Conservation (phyloP, 2,113 vertebrate species). For the Callospermophilus lateralis region DNA sequence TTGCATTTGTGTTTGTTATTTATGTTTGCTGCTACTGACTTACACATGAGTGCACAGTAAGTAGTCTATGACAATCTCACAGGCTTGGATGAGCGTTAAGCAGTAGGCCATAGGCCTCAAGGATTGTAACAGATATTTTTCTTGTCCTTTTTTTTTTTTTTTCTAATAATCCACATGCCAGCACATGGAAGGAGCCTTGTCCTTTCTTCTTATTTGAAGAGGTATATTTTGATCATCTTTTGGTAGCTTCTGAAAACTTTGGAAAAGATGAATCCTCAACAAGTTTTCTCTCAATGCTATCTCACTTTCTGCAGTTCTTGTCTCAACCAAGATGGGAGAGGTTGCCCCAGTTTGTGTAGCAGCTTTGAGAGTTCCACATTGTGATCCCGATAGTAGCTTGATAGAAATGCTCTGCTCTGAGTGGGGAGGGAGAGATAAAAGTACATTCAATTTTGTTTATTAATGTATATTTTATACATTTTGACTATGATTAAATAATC, state of each 20-base stretch:
- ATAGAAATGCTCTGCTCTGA: constrained; percentile 96
- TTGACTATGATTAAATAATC: neutral
- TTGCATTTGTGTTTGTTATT: constrained; percentile 65
- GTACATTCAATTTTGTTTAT: neutral
- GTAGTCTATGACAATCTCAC: constrained; percentile 72
- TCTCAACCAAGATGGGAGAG: constrained; percentile 97
- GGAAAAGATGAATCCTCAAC: constrained; percentile 58
- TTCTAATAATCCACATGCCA: constrained; percentile 85
- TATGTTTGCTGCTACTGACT: constrained; percentile 73
- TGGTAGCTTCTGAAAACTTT: constrained; percentile 78
- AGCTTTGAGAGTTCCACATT: constrained; percentile 98
- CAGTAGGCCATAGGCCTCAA: constrained; percentile 72
- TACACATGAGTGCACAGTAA: constrained; percentile 72
- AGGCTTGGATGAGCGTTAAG: constrained; percentile 71
- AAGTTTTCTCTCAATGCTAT: constrained; percentile 83
- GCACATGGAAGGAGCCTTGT: constrained; percentile 86
- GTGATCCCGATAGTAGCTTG: constrained; percentile 97
- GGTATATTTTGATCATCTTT: constrained; percentile 82
- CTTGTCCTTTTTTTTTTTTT: neutral
- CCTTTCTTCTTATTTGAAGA: constrained; percentile 81
- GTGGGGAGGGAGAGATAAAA: neutral
- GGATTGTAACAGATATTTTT: constrained; percentile 63
- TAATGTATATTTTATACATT: neutral
- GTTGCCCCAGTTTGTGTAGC: constrained; percentile 96
- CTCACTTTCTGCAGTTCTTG: constrained; percentile 99